Evolutionary conservation across 2,888 invertebrate species (phyloP), one percentile per base, ranked within the genome.

Genomic region (Horisme vitalbata): DNA sequence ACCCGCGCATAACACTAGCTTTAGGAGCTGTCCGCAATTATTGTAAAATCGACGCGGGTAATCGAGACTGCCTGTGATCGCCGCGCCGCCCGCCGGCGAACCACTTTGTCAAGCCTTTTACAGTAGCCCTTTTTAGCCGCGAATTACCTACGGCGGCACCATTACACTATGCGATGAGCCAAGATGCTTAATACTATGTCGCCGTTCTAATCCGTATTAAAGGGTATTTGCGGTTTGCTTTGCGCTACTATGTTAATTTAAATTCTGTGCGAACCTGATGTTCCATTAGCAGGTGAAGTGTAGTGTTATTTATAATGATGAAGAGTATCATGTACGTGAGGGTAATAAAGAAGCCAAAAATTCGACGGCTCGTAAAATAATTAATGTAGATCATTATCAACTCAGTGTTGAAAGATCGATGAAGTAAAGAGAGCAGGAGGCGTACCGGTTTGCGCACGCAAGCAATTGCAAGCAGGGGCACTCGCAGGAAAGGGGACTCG

Each of bases 11-110:
- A 72, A 68, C 74, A 72, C 74, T 74, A 69, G 71, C 74, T 71
- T 71, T 75, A 75, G 71, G 68, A 74, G 68, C 69, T 73, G 70
- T 73, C 63, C 66, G 71, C 80, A 79, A 79, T 81, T 77, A 82
- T 70, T 70, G 71, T 74, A 65, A 73, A 79, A 74, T 73, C 69
- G 73, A 75, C 66, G 68, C 63, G 65, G 61, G 69, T 74, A 76
- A 78, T 75, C 67, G 71, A 72, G 65, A 62, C 61, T 60, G 61
- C 57, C 59, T 66, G 61, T 65, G 55, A 61, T 57, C 50, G 41
- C 37, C 46, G 52, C 48, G 62, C 63, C 61, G 71, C 71, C 63
- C 61, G 71, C 71, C 71, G 68, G 65, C 68, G 60, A 63, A 59
- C 63, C 69, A 65, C 71, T 71, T 71, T 72, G 72, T 76, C 68